Evolutionary conservation across 2,113 vertebrate species (phyloP), one percentile per base, ranked within the genome.

Genomic region (Malurus cyaneus): DNA sequence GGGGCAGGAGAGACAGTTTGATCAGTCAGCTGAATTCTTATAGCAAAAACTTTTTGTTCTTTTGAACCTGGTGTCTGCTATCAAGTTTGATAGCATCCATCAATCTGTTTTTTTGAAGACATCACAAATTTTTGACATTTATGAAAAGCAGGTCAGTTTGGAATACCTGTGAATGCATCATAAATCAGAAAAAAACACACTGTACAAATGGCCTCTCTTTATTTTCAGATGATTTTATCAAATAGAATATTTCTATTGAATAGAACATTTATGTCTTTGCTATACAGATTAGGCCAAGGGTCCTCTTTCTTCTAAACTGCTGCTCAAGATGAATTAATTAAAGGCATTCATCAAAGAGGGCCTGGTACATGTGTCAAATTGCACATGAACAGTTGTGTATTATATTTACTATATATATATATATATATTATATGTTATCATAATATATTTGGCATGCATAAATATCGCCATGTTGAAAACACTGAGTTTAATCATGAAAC

Each of bases 21-120:
- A 98, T 91, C 84, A 94, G 72, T 73, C 90, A 97, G 88, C 88
- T 97, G 96, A 91, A 97, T 91, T 97, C 97, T 96, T 95, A 96
- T n/a, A 92, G 83, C 53, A 85, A 91, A 96, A 96, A 44, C 32
- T 82, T 97, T 95, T 88, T 92, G 39, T 92, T 77, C 16, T 95
- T 93, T 87, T 82, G 80, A 90, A 91, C 72, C 66, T 79, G 90
- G 67, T 94, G 84, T 95, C 79, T 92, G 42, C 85, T 88, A 95
- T 97, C 89, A 97, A 95, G 96, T 94, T 95, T 96, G 86, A 96
- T 96, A 94, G 93, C 88, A 89, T 57, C 86, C 93, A 97, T 97
- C 95, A 93, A 94, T 98, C 92, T 93, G 31, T 96, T 97, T 92
- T 95, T 95, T 21, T 88, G 57, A 85, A 97, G 70, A 76, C 91